Evolutionary conservation across 2,888 invertebrate genomes (phyloP), one percentile per base, ranked within the genome.

Genomic region (Terebella lapidaria): DNA sequence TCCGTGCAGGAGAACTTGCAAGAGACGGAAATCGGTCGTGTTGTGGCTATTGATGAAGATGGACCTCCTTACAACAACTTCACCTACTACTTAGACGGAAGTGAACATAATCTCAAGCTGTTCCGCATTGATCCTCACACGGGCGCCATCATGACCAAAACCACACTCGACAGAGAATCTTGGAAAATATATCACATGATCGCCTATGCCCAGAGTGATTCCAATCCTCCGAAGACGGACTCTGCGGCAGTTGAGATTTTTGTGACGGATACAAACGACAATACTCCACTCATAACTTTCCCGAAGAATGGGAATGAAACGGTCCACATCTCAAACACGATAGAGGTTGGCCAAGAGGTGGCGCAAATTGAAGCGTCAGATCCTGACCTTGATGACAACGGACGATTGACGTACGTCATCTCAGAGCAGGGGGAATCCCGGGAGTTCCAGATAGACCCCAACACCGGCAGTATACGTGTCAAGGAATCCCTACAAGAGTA

Each of bases 61-160:
- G 35, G 54, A 22, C 52, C 61, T 2, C 60, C 63, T 1, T 55
- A 61, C 49, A 62, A 59, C 22, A 42, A 56, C 51, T 62, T 63
- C 42, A 22, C 49, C 45, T 66, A 59, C 52, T 58, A 60, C 20
- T 35, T 65, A 15, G 24, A 46, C 26, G 54, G 49, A 1, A 93
- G 91, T 3, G 89, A 87, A 73, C 84, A 28, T 3, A 25, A 28
- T 5, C 10, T 54, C 3, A 49, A 47, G 20, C n/a, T 26, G 5
- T 66, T 66, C 59, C 20, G 22, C 10, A 58, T 66, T 18, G 59
- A 64, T 27, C 42, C 56, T 2, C n/a, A 60, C 29, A 62, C 66
- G 3, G 66, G 66, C n/a, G 24, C 51, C 20, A 64, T 66, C 52
- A 60, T 15, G 26, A 62, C 60, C 27, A 59, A n/a, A n/a, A 35